Conservation (phyloP, 1,140 invertebrate genomes). For the Bombus pyrosoma region DNA sequence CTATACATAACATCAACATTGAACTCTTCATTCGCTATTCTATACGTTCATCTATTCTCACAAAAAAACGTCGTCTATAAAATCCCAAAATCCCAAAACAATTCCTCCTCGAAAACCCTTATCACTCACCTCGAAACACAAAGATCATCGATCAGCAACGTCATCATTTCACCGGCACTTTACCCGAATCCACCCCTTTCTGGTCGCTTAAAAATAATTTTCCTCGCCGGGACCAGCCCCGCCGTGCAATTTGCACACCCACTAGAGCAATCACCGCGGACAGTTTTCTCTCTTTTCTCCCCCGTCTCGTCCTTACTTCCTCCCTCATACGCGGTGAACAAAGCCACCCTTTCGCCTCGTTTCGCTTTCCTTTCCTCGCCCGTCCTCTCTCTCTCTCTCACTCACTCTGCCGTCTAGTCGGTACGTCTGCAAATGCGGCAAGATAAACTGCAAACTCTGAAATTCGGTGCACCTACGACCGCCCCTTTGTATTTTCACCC, state of each 20-base stretch:
- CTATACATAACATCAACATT: neutral
- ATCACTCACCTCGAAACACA: neutral
- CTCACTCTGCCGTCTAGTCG: slow-evolving; percentile 1
- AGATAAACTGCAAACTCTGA: slow-evolving; percentile 68
- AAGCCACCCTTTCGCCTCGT: slow-evolving; percentile 53
- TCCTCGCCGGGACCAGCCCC: slow-evolving; percentile 4
- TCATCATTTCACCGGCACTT: neutral
- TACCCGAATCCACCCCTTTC: slow-evolving; percentile 8
- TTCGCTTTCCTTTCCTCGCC: neutral
- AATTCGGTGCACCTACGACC: slow-evolving; percentile 57
- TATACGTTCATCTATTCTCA: neutral
- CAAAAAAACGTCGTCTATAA: neutral
- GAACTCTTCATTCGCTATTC: neutral
- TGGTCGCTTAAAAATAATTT: slow-evolving; percentile 42
- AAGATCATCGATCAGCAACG: neutral
- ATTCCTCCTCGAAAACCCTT: neutral
- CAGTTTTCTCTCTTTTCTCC: slow-evolving; percentile 33
- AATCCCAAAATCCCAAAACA: neutral
- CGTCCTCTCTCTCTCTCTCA: too few species aligned
- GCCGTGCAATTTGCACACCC: slow-evolving; percentile 33
- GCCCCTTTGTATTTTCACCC: slow-evolving; percentile 56
- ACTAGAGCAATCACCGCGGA: slow-evolving; percentile 42
- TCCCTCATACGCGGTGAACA: slow-evolving; percentile 41
- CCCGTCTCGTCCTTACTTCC: slow-evolving; percentile 3
- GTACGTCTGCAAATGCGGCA: slow-evolving; percentile 59